phyloP scores from a whole-genome alignment of 2,888 invertebrate species.

The Leptogaster cylindrica region DNA sequence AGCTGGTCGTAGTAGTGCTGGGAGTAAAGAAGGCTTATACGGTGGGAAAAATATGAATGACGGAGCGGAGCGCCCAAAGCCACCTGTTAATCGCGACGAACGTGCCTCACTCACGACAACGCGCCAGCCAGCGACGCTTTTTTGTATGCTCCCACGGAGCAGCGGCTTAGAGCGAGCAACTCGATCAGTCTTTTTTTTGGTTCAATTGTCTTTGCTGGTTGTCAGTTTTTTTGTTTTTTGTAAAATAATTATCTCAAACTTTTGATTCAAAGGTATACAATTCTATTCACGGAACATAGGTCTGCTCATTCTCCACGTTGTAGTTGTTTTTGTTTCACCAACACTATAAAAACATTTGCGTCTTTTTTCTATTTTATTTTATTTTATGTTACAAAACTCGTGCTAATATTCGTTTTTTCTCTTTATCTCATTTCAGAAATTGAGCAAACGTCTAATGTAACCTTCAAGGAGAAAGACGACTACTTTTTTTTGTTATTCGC shows the following conservation, averaged over 20 bases:
- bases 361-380: too few species aligned
- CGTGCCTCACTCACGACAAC: neutral
- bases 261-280: too few species aligned
- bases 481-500: slow-evolving; percentile 32
- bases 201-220: neutral
- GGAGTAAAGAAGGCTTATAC: neutral
- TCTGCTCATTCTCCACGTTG: too few species aligned
- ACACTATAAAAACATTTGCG: too few species aligned
- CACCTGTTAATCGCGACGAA: slow-evolving; percentile 16
- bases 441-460: slow-evolving; percentile 29
- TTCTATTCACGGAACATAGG: too few species aligned
- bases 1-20: too few species aligned
- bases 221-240: too few species aligned
- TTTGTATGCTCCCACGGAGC: neutral
- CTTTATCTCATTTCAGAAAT: slow-evolving; percentile 20
- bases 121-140: neutral
- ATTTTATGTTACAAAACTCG: neutral
- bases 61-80: slow-evolving; percentile 8
- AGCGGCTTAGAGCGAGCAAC: neutral
- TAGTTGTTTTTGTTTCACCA: neutral
- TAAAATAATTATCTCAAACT: too few species aligned
- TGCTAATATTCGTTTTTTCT: slow-evolving; percentile 4
- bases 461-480: slow-evolving; percentile 32
- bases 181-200: neutral
- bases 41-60: slow-evolving; percentile 30